Conservation (phyloP, 2,113 vertebrate genomes). For the Desmodus rotundus region DNA sequence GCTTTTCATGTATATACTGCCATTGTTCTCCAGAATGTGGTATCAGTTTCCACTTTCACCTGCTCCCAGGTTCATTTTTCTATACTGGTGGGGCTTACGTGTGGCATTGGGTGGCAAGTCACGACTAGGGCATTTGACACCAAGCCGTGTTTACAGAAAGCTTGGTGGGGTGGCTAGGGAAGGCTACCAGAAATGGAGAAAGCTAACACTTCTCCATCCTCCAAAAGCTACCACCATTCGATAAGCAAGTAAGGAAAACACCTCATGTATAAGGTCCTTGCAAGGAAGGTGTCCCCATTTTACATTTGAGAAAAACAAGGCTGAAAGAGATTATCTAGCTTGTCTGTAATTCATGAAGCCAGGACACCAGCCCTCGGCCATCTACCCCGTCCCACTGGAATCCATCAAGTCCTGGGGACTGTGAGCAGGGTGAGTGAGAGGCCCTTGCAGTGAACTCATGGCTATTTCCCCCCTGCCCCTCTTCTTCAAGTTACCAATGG, state of each 20-base stretch:
- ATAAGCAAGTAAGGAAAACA: not conserved
- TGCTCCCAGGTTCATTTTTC: not conserved
- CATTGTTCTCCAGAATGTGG: not conserved
- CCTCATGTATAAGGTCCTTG: too few species aligned
- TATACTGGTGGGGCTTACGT: not conserved
- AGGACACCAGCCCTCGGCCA: fast-evolving
- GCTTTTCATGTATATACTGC: not conserved
- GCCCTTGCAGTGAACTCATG: not conserved
- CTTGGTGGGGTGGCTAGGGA: not conserved
- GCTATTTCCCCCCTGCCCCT: not conserved
- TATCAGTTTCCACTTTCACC: not conserved
- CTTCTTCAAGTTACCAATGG: not conserved
- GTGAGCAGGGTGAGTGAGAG: not conserved
- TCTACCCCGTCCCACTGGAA: not conserved
- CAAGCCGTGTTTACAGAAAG: not conserved
- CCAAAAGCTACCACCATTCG: not conserved
- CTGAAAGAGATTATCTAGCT: not conserved
- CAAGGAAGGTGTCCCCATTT: not conserved
- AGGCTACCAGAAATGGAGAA: not conserved
- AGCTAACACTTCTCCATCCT: not conserved
- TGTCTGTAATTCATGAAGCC: fast-evolving
- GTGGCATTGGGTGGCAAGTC: not conserved
- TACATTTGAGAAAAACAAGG: not conserved
- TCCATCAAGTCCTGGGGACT: not conserved
- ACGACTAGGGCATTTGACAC: not conserved